These are phyloP conservation scores for human (Homo sapiens) DNA, from an alignment of 2,113 vertebrate species.

Conservation along the genomic window DNA sequence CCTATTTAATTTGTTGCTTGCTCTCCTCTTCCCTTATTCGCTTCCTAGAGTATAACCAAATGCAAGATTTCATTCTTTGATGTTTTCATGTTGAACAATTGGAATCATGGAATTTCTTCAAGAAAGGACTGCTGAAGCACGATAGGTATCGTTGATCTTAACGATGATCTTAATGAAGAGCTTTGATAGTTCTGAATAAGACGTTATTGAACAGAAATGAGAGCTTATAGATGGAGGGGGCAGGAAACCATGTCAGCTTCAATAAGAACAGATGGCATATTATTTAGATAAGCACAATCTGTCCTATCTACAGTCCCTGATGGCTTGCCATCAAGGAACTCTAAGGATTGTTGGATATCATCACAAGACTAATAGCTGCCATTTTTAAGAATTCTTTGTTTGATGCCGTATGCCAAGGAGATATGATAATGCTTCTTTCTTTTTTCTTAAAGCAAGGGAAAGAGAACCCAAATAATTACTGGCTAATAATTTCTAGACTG, in stretches of 20 bases:
- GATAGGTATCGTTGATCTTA: neutral
- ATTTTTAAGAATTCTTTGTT: slow-evolving; percentile 45
- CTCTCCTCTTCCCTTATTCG: neutral
- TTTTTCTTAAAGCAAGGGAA: neutral
- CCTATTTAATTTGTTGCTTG: neutral
- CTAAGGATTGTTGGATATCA: neutral
- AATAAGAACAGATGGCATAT: neutral
- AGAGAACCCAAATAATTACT: slow-evolving; percentile 30
- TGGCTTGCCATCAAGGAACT: neutral
- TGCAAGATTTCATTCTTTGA: neutral
- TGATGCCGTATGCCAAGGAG: neutral
- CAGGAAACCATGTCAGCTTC: neutral
- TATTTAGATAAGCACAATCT: neutral
- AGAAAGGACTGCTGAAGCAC: neutral
- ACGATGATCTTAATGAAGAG: neutral
- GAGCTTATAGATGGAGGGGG: neutral
- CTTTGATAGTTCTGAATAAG: neutral
- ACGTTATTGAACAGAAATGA: neutral
- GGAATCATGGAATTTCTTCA: neutral
- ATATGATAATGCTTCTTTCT: neutral
- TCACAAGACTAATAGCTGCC: neutral
- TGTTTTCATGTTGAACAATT: neutral
- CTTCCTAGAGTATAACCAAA: neutral
- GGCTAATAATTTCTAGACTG: slow-evolving; percentile 43
- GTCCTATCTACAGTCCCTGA: neutral